Conservation (phyloP, 2,888 invertebrate species). For the Ernsta delagoae region DNA sequence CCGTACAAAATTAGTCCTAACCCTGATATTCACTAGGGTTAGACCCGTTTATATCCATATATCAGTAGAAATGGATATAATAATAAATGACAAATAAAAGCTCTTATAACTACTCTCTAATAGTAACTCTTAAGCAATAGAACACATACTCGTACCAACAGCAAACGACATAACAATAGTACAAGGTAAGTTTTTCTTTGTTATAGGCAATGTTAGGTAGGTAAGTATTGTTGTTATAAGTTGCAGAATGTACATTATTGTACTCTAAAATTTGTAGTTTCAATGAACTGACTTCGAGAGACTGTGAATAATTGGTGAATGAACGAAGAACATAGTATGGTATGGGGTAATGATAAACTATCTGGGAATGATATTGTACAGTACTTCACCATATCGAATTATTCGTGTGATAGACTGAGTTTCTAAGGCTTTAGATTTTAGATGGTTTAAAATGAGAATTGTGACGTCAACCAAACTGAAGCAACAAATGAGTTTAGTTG, state of each 20-base stretch:
- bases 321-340: neutral
- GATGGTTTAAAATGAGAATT: too few species aligned
- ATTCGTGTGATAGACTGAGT: neutral
- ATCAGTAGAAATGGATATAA: too few species aligned
- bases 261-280: slow-evolving; percentile 17
- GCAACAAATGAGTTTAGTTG: too few species aligned
- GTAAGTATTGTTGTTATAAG: neutral
- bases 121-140: neutral
- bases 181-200: neutral
- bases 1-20: too few species aligned
- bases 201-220: neutral
- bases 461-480: too few species aligned
- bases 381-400: slow-evolving; percentile 19
- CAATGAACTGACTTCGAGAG: neutral
- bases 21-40: too few species aligned
- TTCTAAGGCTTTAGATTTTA: too few species aligned
- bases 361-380: slow-evolving; percentile 15
- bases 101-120: neutral
- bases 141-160: neutral
- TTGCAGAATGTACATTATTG: neutral
- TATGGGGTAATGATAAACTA: slow-evolving; percentile 39
- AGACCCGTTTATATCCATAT: too few species aligned
- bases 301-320: too few species aligned
- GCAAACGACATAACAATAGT: neutral
- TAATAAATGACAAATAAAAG: too few species aligned